Evolutionary conservation across 1,140 invertebrate genomes (phyloP).

Genomic region (Drosophila nikananu): DNA sequence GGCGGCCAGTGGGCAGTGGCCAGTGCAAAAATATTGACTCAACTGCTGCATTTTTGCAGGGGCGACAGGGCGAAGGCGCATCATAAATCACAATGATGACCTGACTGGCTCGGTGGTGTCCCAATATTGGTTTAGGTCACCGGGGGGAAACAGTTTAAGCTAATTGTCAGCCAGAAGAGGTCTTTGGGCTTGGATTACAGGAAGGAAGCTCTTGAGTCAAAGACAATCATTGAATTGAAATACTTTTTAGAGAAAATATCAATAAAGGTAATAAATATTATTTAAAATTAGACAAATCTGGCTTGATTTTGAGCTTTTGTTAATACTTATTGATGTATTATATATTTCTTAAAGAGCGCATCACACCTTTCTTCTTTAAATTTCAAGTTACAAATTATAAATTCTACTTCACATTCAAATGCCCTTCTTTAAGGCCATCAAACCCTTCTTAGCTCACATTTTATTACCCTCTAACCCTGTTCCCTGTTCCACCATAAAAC

Average conservation of each 20-base stretch:
- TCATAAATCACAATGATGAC: slow-evolving; percentile 48
- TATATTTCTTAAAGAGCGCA: no score
- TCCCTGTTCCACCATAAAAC: slow-evolving; percentile 7
- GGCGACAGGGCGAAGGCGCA: neutral
- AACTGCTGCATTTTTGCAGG: slow-evolving; percentile 38
- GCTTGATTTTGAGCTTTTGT: no score
- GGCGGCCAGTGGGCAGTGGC: slow-evolving; percentile 2
- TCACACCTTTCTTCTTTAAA: neutral
- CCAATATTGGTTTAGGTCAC: slow-evolving; percentile 43
- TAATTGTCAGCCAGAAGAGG: slow-evolving; percentile 35
- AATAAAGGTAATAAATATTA: neutral
- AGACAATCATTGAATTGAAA: neutral
- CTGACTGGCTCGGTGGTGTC: slow-evolving; percentile 13
- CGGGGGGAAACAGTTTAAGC: slow-evolving; percentile 36
- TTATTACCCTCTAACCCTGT: slow-evolving; percentile 4
- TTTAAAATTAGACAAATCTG: neutral
- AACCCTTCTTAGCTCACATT: slow-evolving; percentile 2
- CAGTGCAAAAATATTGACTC: slow-evolving; percentile 49
- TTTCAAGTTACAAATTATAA: neutral
- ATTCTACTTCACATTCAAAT: neutral
- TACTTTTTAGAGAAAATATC: neutral
- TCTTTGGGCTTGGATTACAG: neutral
- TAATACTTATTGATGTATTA: no score
- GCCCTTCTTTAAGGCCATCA: neutral
- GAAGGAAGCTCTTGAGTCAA: slow-evolving; percentile 2